These are phyloP conservation scores for Paguma larvata DNA, from an alignment of 2,797 vertebrate genomes.

Conservation along the genomic window DNA sequence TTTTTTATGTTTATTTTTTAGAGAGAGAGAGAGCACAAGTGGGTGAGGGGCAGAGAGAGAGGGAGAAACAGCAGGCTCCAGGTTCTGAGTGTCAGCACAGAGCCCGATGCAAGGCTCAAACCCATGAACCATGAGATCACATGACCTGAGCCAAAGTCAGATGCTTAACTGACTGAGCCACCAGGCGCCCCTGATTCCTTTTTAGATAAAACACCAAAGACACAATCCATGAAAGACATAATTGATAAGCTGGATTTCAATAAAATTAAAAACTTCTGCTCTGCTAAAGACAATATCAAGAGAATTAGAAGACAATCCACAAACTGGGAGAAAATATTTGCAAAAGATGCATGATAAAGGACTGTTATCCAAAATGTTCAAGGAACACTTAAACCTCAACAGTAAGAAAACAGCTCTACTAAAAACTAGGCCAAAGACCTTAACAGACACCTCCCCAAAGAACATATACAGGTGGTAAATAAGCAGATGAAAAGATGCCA, in stretches of 20 bases:
- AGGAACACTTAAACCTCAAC: not conserved
- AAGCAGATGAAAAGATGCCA: not conserved
- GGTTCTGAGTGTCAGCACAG: too few relatives aligned
- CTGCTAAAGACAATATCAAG: not conserved
- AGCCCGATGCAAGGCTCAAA: too few relatives aligned
- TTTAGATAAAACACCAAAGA: not conserved
- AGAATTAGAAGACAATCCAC: not conserved
- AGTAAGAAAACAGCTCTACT: not conserved
- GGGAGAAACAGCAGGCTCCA: too few relatives aligned
- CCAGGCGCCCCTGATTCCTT: not conserved
- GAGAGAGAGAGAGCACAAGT: too few relatives aligned
- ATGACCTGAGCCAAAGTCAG: too few relatives aligned
- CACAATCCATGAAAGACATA: not conserved
- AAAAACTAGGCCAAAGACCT: not conserved
- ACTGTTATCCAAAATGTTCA: not conserved
- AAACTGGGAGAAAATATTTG: not conserved
- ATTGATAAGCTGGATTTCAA: not conserved
- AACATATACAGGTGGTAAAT: not conserved
- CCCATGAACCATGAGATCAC: too few relatives aligned
- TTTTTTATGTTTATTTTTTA: too few relatives aligned
- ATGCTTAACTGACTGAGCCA: too few relatives aligned
- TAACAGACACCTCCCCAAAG: not conserved
- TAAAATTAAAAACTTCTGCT: slow-evolving; percentile 22
- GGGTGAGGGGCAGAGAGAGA: too few relatives aligned
- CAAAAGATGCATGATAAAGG: not conserved